Conservation (phyloP, 2,113 vertebrate genomes). For the Kobus ellipsiprymnus region DNA sequence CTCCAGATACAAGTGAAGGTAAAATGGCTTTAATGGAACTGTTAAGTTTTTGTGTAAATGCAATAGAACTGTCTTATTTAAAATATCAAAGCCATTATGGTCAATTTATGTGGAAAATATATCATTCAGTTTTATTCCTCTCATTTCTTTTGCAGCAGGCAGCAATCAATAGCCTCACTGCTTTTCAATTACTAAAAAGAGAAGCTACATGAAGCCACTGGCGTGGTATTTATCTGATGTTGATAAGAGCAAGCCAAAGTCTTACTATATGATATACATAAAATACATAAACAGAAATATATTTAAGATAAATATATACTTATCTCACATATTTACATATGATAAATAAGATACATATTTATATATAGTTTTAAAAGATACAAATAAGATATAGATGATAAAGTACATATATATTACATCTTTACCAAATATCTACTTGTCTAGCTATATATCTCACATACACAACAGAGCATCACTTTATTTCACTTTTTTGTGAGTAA, state of each 20-base stretch:
- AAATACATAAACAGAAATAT: neutral
- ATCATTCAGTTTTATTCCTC: neutral
- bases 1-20: neutral
- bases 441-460: neutral
- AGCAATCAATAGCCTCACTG: neutral
- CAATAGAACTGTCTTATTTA: neutral
- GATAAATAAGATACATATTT: neutral
- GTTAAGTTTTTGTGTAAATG: neutral
- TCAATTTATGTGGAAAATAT: neutral
- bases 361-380: neutral
- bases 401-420: neutral
- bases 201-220: neutral
- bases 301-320: neutral
- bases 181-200: constrained; percentile 8
- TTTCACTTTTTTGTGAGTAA: constrained; percentile 1
- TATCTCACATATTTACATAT: neutral
- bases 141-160: neutral
- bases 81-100: constrained; percentile 22
- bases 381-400: neutral
- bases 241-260: neutral
- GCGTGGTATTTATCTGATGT: neutral
- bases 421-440: neutral
- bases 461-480: neutral
- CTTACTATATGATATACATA: neutral
- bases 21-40: neutral